phyloP scores from a whole-genome alignment of 1,140 invertebrate species.

The Charaxes varanes region DNA sequence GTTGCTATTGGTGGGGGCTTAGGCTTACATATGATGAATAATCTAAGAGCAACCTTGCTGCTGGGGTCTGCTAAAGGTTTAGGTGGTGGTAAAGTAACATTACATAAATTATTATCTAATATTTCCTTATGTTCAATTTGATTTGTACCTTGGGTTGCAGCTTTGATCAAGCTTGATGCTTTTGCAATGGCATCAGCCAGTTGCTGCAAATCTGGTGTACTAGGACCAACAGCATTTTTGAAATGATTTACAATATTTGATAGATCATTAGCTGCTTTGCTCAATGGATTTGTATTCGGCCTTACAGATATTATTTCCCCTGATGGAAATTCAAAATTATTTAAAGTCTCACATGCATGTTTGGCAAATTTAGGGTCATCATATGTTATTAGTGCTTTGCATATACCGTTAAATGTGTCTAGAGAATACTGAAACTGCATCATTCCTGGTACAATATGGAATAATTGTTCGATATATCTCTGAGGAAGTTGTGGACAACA shows the following conservation, averaged over 20 bases:
- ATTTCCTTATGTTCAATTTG: conserved; percentile 22
- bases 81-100: conserved; percentile 80
- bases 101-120: conserved; percentile 49
- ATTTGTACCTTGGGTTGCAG: conserved; percentile 31
- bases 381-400: conserved; percentile 47
- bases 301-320: conserved; percentile 54
- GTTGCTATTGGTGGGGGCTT: conserved; percentile 85
- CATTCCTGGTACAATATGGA: conserved; percentile 60
- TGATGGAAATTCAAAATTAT: conserved; percentile 63
- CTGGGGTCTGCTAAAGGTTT: conserved; percentile 80
- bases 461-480: conserved; percentile 45
- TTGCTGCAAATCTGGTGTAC: conserved; percentile 41
- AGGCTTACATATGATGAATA: conserved; percentile 87
- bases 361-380: conserved; percentile 39
- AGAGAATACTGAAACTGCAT: conserved; percentile 36
- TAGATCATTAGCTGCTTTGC: conserved; percentile 46
- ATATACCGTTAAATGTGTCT: conserved; percentile 40
- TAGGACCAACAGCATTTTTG: conserved; percentile 45
- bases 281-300: conserved; percentile 44
- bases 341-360: conserved; percentile 48
- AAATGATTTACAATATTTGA: conserved; percentile 52
- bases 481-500: conserved; percentile 47
- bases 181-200: conserved; percentile 59
- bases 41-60: conserved; percentile 45
- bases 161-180: conserved; percentile 56